Base-by-base conservation (phyloP, 1,140 invertebrate genomes). In the Andrena cerasifolii region DNA sequence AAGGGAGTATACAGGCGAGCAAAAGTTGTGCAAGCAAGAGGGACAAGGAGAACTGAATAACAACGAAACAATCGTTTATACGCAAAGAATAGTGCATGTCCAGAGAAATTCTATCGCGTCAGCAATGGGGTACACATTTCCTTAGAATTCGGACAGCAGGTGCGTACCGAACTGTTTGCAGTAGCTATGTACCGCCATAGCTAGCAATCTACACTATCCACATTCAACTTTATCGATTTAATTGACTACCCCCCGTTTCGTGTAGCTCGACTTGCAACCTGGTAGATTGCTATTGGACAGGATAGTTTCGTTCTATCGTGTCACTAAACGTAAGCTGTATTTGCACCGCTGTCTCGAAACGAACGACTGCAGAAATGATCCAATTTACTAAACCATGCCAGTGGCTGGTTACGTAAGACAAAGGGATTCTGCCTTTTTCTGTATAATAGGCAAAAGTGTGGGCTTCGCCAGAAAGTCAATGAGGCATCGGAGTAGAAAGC, bases 11-110 rank as follows among this genome's bases (percentile, higher is more conserved):
- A 51, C 45, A 53, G 71, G 49, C 21, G 26, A 1, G 56, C n/a
- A 72, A 43, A 53, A 58, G 71, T 36, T 3, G 28, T 16, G 36
- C 28, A 2, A 2, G 10, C 14, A 12, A 63, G 8, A 54, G 43
- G 26, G 40, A 61, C 3, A 31, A 21, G 36, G 49, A 67, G 43
- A 40, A 59, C 43, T 43, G 26, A 79, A 31, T 28, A 43, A 28
- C 16, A 77, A 72, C 51, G 10, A 67, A 83, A 78, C 54, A 73
- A 56, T 40, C 18, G 24, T n/a, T 12, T 24, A 54, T 51, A 68
- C 24, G 49, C 33, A 51, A 61, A 28, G 16, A 47, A 40, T 10
- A 40, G 4, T 10, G 36, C 10, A 10, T 40, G 36, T 40, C 10
- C n/a, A n/a, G n/a, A n/a, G 36, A 40, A 40, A 10, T 40, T 33